phyloP scores from a whole-genome alignment of 2,113 vertebrate species.

The Silurus glanis region DNA sequence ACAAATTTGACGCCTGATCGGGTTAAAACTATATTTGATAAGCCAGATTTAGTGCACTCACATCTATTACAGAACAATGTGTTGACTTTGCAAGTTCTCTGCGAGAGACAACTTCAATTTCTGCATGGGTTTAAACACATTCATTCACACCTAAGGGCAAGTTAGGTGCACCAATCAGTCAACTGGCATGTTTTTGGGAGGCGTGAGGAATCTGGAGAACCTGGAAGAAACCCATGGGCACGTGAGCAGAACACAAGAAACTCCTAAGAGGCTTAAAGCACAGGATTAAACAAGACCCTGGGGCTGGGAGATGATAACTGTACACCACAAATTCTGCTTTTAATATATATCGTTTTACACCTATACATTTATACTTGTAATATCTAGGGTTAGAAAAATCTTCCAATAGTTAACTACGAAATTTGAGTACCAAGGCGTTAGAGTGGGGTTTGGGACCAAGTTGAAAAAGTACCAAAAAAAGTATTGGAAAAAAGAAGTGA shows the following conservation, averaged over 20 bases:
- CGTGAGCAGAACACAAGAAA: not conserved
- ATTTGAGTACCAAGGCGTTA: no score
- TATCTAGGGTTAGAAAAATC: not conserved
- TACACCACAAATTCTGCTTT: not conserved
- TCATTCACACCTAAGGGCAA: not conserved
- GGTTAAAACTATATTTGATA: no score
- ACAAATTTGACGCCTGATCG: no score
- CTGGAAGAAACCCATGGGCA: not conserved
- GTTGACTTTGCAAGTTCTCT: not conserved
- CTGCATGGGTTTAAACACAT: not conserved
- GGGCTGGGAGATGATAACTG: not conserved
- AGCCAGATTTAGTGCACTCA: no score
- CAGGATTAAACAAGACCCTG: not conserved
- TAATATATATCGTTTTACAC: not conserved
- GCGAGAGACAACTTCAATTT: not conserved
- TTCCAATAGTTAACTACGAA: not conserved
- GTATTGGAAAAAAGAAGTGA: no score
- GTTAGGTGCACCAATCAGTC: not conserved
- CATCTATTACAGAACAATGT: not conserved
- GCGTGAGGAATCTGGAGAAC: not conserved
- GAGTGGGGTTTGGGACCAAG: no score
- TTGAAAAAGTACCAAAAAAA: no score
- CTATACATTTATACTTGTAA: not conserved
- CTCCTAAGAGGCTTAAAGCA: not conserved
- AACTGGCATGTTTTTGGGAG: not conserved